Evolutionary conservation across 2,888 invertebrate genomes (phyloP).

Genomic region (Clusia tigrina): DNA sequence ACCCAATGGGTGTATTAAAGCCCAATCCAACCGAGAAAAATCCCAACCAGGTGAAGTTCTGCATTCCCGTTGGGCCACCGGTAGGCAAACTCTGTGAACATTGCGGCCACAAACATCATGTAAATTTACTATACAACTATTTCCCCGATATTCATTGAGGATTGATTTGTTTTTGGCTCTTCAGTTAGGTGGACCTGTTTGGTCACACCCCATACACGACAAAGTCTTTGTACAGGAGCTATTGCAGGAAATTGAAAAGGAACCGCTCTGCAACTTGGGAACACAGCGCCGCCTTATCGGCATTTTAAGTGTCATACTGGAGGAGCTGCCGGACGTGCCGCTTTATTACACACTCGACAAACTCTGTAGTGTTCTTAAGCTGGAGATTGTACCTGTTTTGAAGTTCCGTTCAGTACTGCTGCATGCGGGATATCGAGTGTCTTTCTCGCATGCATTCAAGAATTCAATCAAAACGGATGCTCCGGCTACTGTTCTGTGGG

Average conservation of each 20-base stretch:
- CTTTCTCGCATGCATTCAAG: constrained; percentile 88
- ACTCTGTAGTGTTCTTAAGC: constrained; percentile 76
- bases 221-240: constrained; percentile 77
- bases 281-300: constrained; percentile 83
- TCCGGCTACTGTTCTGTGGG: constrained; percentile 87
- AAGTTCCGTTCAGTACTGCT: constrained; percentile 84
- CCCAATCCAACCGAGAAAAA: constrained; percentile 69
- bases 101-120: constrained; percentile 79
- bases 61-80: constrained; percentile 75
- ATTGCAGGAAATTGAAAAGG: constrained; percentile 65
- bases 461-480: constrained; percentile 93
- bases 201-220: constrained; percentile 88
- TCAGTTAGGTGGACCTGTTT: constrained; percentile 92
- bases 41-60: constrained; percentile 70
- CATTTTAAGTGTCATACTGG: constrained; percentile 79
- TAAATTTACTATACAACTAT: constrained; percentile 64
- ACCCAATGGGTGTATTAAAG: constrained; percentile 76
- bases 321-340: constrained; percentile 86
- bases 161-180: constrained; percentile 12
- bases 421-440: constrained; percentile 90
- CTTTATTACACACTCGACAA: constrained; percentile 87
- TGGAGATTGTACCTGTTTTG: constrained; percentile 75
- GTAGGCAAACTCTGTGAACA: constrained; percentile 75
- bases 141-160: too few relatives aligned
- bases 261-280: constrained; percentile 64